These are phyloP conservation scores for Pseudococcus jackbeardsleyi DNA, from an alignment of 2,888 invertebrate genomes.

Conservation along the genomic window DNA sequence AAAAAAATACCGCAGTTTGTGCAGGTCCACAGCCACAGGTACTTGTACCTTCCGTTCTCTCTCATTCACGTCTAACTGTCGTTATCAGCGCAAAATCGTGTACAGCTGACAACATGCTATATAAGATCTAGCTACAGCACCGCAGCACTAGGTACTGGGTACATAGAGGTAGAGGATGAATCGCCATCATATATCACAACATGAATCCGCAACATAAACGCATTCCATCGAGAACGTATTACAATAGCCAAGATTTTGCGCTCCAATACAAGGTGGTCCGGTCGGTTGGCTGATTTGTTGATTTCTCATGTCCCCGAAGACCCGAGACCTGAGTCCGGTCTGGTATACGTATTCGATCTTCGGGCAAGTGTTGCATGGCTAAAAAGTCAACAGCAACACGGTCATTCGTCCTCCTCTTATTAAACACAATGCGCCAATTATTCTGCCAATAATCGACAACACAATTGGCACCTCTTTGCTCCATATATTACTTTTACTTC, in stretches of 20 bases:
- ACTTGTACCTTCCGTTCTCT: constrained; percentile 63
- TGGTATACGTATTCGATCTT: constrained; percentile 39
- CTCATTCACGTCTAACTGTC: constrained; percentile 64
- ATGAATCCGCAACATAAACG: constrained; percentile 63
- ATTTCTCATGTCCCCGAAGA: constrained; percentile 63
- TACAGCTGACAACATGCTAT: constrained; percentile 65
- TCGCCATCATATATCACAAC: constrained; percentile 65
- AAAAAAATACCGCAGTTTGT: constrained; percentile 52
- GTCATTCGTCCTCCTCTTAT: constrained; percentile 65
- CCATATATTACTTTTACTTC: constrained; percentile 62
- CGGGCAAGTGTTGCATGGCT: constrained; percentile 52
- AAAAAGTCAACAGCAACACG: constrained; percentile 44
- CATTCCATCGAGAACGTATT: constrained; percentile 63
- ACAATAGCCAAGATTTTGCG: constrained; percentile 57
- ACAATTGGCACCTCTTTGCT: constrained; percentile 65
- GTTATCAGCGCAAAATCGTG: constrained; percentile 65
- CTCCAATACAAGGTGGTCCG: constrained; percentile 62
- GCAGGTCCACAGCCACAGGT: not conserved
- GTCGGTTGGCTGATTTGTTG: constrained; percentile 64
- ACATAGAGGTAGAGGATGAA: constrained; percentile 60
- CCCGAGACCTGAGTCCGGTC: constrained; percentile 51
- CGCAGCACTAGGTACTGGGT: not conserved
- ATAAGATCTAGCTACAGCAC: constrained; percentile 14
- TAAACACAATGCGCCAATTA: constrained; percentile 65
- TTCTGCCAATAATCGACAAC: constrained; percentile 65